Base-by-base conservation (phyloP, 2,113 vertebrate genomes). In the Gadus macrocephalus region DNA sequence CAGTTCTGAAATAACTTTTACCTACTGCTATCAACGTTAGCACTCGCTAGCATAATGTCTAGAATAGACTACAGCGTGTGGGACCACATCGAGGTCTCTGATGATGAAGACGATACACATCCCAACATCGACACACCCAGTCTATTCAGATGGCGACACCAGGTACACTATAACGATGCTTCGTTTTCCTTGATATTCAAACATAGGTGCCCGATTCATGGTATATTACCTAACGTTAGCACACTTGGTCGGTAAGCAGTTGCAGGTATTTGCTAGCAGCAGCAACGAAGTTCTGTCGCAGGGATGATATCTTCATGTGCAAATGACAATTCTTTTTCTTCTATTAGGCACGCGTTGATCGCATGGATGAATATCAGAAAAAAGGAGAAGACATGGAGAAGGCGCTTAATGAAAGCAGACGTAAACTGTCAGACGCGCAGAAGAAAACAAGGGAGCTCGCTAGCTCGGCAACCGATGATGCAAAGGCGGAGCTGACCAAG, bases 81-180 rank as follows among this genome's bases (percentile, higher is more conserved):
- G 96, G 96, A 98, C 78, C 95, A 98, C 77, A 98, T 98, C 78
- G 96, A 98, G 83, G 96, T 98, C 76, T 98, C 96, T 0, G 96
- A 98, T 71, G 96, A 98, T 82, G 96, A 98, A 75, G 96, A 98
- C 69, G 96, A 98, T 70, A 96, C 91, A 19, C 96, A 98, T 78
- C 96, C 96, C 58, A 98, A 98, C 80, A 98, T 98, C 86, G 96
- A 98, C 87, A 98, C 96, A 9, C 94, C 96, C 64, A 98, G 96
- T 1, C 93, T 98, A 35, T 98, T 97, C 89, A 91, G 95, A 85
- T 97, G 96, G 96, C 91, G 96, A 83, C 96, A 97, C 67, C 95
- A 97, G 96, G 96, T 97, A 86, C 22, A 35, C 4, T 35, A 35
- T 35, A 35, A 35, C 31, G 31, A 35, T 35, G 31, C 31, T 35